phyloP scores from a whole-genome alignment of 2,797 vertebrate genomes.

The Botia kubotai region DNA sequence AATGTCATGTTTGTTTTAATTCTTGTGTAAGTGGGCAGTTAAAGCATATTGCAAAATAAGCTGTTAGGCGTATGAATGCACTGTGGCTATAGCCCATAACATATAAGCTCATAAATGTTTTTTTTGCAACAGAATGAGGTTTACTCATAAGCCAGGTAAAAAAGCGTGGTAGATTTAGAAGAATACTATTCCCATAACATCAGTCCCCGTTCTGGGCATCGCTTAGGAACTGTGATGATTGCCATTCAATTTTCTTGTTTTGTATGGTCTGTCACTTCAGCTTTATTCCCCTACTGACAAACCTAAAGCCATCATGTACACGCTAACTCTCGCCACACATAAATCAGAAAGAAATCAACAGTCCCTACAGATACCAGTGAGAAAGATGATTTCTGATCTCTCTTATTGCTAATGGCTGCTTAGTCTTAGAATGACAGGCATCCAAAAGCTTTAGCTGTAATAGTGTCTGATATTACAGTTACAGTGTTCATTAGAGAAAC shows the following conservation, averaged over 20 bases:
- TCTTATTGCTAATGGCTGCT: constrained; percentile 35
- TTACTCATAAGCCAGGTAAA: constrained; percentile 22
- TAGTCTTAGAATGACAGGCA: background rate
- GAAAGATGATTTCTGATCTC: constrained; percentile 12
- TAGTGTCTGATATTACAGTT: constrained; percentile 3
- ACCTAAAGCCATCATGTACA: constrained; percentile 28
- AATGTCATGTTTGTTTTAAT: background rate
- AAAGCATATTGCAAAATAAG: constrained; percentile 1
- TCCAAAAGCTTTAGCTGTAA: constrained; percentile 14
- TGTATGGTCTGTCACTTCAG: constrained; percentile 57
- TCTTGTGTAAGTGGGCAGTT: background rate
- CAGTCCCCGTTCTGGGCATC: background rate
- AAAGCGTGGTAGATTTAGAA: background rate
- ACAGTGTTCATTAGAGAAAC: constrained; percentile 11
- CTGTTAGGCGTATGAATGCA: background rate
- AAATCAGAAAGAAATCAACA: constrained; percentile 22
- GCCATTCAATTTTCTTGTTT: constrained; percentile 57
- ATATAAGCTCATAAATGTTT: background rate
- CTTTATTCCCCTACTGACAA: constrained; percentile 39
- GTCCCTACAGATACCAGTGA: constrained; percentile 2
- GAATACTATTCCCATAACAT: constrained; percentile 30
- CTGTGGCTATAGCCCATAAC: background rate
- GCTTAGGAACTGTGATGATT: constrained; percentile 38
- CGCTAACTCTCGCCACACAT: constrained; percentile 21
- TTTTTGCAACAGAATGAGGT: background rate